Evolutionary conservation across 2,888 invertebrate species (phyloP).

Genomic region (Chirona hameri): DNA sequence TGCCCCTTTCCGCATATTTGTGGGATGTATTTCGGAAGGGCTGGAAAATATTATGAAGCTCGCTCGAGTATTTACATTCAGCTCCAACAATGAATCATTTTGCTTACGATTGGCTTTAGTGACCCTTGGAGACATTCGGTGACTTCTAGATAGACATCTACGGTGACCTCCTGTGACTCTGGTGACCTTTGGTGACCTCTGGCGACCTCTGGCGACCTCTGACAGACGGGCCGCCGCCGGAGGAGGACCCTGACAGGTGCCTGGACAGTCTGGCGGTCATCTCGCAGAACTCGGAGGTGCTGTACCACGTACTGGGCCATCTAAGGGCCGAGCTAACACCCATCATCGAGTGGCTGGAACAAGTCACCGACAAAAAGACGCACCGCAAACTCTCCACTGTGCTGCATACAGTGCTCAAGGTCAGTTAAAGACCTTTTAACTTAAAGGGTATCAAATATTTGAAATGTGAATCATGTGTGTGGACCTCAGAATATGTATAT

Average conservation of each 20-base stretch:
- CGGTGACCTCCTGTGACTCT: neutral
- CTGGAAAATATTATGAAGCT: too few species aligned
- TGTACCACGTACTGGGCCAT: neutral
- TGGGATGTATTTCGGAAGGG: too few species aligned
- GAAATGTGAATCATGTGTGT: too few species aligned
- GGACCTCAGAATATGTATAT: too few species aligned
- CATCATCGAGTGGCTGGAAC: neutral
- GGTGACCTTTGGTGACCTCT: neutral
- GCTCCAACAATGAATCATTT: too few species aligned
- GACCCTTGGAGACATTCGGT: neutral
- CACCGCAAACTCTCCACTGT: slow-evolving; percentile 1
- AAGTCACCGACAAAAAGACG: slow-evolving; percentile 5
- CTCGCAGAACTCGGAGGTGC: neutral
- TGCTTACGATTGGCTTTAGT: neutral
- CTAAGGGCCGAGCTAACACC: neutral
- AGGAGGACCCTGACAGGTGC: slow-evolving; percentile 3
- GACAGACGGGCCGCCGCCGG: neutral
- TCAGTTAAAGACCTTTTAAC: neutral
- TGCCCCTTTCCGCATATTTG: too few species aligned
- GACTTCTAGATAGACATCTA: neutral
- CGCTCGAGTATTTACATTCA: too few species aligned
- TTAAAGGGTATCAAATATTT: too few species aligned
- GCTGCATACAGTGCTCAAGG: neutral
- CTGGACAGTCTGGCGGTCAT: neutral
- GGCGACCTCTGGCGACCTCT: neutral